A percentile compares a stretch with the other conserved stretches of the same genome.
Conservation (phyloP, 2,888 invertebrate genomes). For the Apantesis nais region DNA sequence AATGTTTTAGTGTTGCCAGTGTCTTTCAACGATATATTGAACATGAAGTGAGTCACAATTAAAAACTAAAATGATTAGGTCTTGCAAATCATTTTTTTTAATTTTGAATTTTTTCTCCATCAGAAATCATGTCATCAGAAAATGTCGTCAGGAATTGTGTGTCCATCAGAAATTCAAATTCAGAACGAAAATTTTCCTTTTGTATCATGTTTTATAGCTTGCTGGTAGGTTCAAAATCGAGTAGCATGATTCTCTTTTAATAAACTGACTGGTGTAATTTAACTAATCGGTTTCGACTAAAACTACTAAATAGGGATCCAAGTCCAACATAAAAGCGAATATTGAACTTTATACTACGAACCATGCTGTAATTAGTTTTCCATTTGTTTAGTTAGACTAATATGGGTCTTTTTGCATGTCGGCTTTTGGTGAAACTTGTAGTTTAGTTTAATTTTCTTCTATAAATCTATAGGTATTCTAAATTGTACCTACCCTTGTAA, state of each 20-base stretch:
- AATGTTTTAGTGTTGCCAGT: no score
- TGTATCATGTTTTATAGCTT: background rate
- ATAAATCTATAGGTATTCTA: background rate
- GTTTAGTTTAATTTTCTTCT: background rate
- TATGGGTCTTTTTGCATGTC: background rate
- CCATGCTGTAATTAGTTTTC: constrained; percentile 1
- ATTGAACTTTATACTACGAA: background rate
- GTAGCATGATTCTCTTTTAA: background rate
- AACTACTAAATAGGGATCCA: background rate
- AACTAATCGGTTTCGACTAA: background rate
- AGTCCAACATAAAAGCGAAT: background rate
- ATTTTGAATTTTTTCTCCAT: no score
- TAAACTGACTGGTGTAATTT: background rate
- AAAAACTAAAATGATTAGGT: no score
- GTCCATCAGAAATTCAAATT: background rate
- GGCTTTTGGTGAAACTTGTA: background rate
- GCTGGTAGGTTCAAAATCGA: background rate
- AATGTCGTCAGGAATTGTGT: no score
- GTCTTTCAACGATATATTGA: no score
- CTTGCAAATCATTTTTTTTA: no score
- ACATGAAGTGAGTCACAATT: no score
- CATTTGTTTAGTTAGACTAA: constrained; percentile 7
- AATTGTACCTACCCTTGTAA: background rate
- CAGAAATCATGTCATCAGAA: no score
- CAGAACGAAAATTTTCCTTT: background rate